phyloP scores from a whole-genome alignment of 2,113 vertebrate genomes.

The Dendrocopos noguchii region DNA sequence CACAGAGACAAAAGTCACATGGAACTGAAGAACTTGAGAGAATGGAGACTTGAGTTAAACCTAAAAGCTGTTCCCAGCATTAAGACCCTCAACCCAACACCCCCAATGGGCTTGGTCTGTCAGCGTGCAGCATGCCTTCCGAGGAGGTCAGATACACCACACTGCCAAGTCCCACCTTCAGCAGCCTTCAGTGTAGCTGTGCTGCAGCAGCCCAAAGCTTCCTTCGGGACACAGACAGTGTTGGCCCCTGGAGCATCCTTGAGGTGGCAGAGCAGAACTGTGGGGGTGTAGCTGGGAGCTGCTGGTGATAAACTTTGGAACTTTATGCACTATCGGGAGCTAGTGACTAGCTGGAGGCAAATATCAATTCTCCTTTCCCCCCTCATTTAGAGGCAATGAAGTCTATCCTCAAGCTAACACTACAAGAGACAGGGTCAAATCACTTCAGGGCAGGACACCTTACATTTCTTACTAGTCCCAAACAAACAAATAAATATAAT shows the following conservation, averaged over 20 bases:
- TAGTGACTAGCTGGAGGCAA: background rate
- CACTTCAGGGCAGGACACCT: background rate
- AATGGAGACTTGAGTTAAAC: background rate
- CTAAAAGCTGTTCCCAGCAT: fast-evolving
- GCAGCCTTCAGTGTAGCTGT: background rate
- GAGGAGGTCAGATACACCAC: no score
- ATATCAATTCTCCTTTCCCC: background rate
- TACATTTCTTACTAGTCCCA: background rate
- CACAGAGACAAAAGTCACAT: background rate
- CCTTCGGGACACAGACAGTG: background rate
- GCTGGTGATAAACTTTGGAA: background rate
- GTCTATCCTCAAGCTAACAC: background rate
- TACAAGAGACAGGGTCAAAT: background rate
- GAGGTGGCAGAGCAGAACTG: background rate
- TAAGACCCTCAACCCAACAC: background rate
- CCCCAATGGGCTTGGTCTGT: background rate
- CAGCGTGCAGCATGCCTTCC: background rate
- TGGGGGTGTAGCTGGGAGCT: background rate
- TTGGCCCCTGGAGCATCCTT: background rate
- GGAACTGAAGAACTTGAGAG: background rate
- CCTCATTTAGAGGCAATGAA: background rate
- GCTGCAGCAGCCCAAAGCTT: background rate
- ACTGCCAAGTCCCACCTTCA: background rate
- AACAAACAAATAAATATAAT: no score
- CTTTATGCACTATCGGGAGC: background rate